A percentile compares a stretch with the other conserved stretches of the same genome.
These are phyloP conservation scores for Ondatra zibethicus DNA, from an alignment of 2,113 vertebrate species.

Conservation along the genomic window DNA sequence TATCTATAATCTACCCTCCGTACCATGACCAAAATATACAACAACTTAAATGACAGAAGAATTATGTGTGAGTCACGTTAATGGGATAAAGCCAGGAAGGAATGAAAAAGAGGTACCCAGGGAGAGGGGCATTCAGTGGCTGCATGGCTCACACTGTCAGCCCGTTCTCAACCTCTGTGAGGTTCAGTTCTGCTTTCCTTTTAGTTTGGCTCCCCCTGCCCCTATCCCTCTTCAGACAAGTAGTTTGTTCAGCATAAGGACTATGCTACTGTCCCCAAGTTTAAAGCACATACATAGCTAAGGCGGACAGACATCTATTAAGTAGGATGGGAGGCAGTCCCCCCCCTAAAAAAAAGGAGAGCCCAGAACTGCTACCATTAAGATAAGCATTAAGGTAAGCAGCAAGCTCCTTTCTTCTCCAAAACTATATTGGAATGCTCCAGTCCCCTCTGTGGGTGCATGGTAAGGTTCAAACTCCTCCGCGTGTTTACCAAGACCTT, in stretches of 20 bases:
- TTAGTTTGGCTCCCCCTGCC: not conserved
- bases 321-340: not conserved
- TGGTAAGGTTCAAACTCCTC: not conserved
- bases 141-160: rapidly evolving
- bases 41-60: constrained; percentile 28
- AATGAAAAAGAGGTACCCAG: not conserved
- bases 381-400: not conserved
- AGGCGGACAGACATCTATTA: not conserved
- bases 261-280: not conserved
- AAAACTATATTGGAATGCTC: not conserved
- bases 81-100: not conserved
- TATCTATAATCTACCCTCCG: not conserved
- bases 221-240: not conserved
- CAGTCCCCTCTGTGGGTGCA: not conserved
- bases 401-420: not conserved
- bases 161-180: not conserved
- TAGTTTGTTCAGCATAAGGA: not conserved
- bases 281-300: not conserved
- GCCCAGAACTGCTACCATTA: not conserved
- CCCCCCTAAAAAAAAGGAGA: not conserved
- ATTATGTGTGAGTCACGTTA: not conserved
- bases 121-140: not conserved
- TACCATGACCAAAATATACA: not conserved
- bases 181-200: not conserved
- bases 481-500: constrained; percentile 20